Evolutionary conservation across 2,797 vertebrate genomes (phyloP).

Genomic region (Anguilla marmorata): DNA sequence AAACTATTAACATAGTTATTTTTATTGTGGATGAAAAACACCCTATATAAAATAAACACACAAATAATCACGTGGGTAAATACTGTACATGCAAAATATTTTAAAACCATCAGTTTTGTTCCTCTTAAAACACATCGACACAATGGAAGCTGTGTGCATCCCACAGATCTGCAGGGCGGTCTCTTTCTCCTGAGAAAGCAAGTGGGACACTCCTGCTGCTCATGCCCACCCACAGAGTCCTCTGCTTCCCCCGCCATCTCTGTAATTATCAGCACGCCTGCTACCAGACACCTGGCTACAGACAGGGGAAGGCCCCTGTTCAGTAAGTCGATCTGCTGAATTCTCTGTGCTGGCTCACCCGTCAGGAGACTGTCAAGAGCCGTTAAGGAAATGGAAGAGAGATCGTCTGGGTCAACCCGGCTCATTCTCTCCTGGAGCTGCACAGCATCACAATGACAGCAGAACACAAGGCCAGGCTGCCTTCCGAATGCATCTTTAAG

Average conservation of each 20-base stretch:
- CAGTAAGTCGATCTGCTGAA: neutral
- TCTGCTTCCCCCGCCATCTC: neutral
- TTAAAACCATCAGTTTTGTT: no score
- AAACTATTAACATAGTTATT: no score
- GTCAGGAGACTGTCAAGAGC: neutral
- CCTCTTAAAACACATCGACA: no score
- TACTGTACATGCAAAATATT: no score
- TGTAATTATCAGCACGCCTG: neutral
- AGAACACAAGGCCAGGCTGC: neutral
- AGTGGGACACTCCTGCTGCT: no score
- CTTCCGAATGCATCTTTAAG: neutral
- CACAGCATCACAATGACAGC: neutral
- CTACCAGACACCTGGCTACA: neutral
- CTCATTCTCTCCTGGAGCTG: neutral
- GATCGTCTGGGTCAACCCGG: neutral
- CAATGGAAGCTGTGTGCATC: no score
- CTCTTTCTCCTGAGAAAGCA: no score
- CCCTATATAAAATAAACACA: neutral
- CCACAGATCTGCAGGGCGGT: no score
- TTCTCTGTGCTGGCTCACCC: neutral
- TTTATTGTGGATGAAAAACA: neutral
- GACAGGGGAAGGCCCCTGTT: neutral
- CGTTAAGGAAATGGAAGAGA: conserved; percentile 8
- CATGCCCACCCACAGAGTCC: no score
- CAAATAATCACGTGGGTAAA: conserved; percentile 2